Evolutionary conservation across 2,888 invertebrate species (phyloP), one percentile per base, ranked within the genome.

Genomic region (Tryphoninae sp.): DNA sequence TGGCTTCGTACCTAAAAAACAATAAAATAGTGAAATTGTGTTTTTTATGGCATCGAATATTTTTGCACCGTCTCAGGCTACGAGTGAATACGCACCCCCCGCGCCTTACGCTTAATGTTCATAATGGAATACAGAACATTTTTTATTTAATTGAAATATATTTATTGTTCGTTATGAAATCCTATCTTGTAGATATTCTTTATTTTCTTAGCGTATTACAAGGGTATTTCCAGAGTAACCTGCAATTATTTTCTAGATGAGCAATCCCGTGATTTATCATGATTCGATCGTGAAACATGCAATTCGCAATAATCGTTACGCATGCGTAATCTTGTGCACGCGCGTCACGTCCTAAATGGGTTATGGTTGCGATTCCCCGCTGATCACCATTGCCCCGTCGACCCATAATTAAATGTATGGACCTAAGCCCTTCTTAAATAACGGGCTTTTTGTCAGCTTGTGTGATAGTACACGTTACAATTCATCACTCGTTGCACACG

Each of bases 1-100:
- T 65, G 94, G 95, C 86, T 95, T 95, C 87, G 84, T 84, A 72
- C 59, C 69, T 68, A 76, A 81, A 78, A 79, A 87, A 84, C 83
- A 62, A 45, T 64, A 49, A 83, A 83, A 73, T 84, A 88, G 23
- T 49, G 42, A 59, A 71, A 55, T 58, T 49, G 22, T 26, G 23
- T 11, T 16, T 16, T 19, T 49, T 51, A 76, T 45, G 33, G 64
- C 73, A 42, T 74, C 69, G 40, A 73, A 79, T 77, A 80, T 80
- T 77, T 80, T 79, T 73, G 79, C 82, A 82, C 77, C 59, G 75
- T 67, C 59, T 73, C 71, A 61, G 69, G 62, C 71, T 67, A 53
- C 59, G 58, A 74, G 58, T 16, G 53, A 78, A 22, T 65, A 74
- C 55, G 26, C 83, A 72, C 83, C 33, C 33, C 33, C 33, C 23